Evolutionary conservation across 2,888 invertebrate genomes (phyloP), one percentile per base, ranked within the genome.

Genomic region (Polymixis flavicincta): DNA sequence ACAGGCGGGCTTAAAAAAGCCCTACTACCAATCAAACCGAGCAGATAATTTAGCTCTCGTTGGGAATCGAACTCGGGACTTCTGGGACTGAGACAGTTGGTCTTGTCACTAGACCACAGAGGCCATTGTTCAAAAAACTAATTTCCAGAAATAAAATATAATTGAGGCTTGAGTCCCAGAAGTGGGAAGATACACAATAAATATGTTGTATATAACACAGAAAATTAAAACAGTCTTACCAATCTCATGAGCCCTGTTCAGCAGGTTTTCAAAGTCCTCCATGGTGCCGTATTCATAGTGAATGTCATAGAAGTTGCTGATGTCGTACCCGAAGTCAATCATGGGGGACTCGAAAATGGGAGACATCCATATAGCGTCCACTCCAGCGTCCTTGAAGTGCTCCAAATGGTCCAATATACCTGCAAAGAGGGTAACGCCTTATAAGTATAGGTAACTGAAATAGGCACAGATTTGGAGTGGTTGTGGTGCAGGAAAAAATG

Each of bases 241-340:
- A n/a, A 97, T 87, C 54, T 93, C 90, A 67, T 97, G 97, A 0
- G 98, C 97, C 80, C 92, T 95, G 0, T 83, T 85, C 0, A 97
- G 90, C 19, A 98, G 91, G 0, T 95, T 92, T 3, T 97, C 95
- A 68, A 99, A 98, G 92, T 98, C 98, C 0, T 94, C 95, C 93
- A 98, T 94, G 0, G 97, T 98, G 0, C 99, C 99, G 90, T 98
- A 99, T 71, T 97, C 97, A 0, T 97, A 92, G 85, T 98, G 98
- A 48, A 99, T 97, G 32, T 97, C 96, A 71, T 95, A 97, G 92
- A 98, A 98, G 94, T 99, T 97, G 48, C 98, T 97, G 86, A 99
- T 98, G 90, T 99, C 99, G 88, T 99, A 99, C 0, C 99, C 99
- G 91, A 98, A 98, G 94, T 99, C 99, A 0, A 97, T 96, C 98